phyloP scores from a whole-genome alignment of 1,140 invertebrate species.

The Drosophila busckii region DNA sequence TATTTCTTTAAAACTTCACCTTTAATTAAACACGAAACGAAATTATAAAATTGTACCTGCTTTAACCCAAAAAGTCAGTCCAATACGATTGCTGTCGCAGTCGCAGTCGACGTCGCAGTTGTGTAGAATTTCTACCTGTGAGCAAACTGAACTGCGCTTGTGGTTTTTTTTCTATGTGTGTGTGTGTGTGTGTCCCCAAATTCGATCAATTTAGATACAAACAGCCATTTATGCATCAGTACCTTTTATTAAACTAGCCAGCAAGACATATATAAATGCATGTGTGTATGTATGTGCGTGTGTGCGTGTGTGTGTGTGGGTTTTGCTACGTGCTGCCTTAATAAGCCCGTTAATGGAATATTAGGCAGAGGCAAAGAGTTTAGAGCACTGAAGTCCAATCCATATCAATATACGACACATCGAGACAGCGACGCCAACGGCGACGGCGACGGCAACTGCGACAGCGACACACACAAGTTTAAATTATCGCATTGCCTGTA shows the following conservation, averaged over 20 bases:
- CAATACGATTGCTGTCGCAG: constrained; percentile 24
- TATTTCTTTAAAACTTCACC: constrained; percentile 77
- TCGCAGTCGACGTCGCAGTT: constrained; percentile 19
- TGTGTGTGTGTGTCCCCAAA: constrained; percentile 67
- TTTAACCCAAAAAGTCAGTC: constrained; percentile 40
- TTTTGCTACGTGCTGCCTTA: constrained; percentile 67
- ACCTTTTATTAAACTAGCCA: constrained; percentile 71
- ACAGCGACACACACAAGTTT: constrained; percentile 9
- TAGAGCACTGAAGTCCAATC: constrained; percentile 41
- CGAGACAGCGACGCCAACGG: constrained; percentile 28
- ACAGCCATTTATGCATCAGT: constrained; percentile 76
- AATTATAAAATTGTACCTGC: constrained; percentile 77
- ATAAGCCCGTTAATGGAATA: constrained; percentile 76
- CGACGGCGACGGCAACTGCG: constrained; percentile 21
- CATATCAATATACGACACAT: constrained; percentile 55
- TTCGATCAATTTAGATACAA: constrained; percentile 77
- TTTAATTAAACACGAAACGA: constrained; percentile 77
- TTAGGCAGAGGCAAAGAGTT: constrained; percentile 76
- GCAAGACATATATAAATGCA: neutral
- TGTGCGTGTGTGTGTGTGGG: constrained; percentile 40
- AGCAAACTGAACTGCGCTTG: constrained; percentile 17
- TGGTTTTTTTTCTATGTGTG: constrained; percentile 27
- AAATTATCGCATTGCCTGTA: constrained; percentile 22
- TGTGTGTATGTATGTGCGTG: neutral
- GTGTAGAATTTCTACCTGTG: constrained; percentile 66